A percentile compares a stretch with the other conserved stretches of the same genome.
phyloP scores from a whole-genome alignment of 2,797 vertebrate species.

The Sebastolobus alascanus region DNA sequence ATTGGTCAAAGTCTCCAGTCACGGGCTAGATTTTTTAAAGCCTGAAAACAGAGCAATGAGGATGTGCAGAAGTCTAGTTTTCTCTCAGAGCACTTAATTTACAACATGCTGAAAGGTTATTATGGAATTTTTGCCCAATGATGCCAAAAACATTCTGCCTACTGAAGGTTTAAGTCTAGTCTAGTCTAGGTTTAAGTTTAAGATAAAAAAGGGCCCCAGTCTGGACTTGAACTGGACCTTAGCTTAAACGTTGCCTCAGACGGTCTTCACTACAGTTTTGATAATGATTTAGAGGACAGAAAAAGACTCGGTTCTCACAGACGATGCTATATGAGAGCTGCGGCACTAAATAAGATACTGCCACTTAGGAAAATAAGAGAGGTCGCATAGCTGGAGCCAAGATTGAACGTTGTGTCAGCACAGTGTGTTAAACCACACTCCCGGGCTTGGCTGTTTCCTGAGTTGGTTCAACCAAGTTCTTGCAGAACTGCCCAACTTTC shows the following conservation, averaged over 20 bases:
- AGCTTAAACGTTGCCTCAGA: constrained; percentile 10
- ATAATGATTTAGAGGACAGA: constrained; percentile 50
- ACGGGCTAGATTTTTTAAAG: too few relatives aligned
- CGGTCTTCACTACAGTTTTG: constrained; percentile 18
- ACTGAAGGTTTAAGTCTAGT: not conserved
- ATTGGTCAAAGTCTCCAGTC: too few relatives aligned
- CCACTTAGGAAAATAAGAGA: constrained; percentile 80
- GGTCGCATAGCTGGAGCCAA: constrained; percentile 79
- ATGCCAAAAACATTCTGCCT: too few relatives aligned
- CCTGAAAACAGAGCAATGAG: too few relatives aligned
- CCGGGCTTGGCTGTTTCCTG: constrained; percentile 82
- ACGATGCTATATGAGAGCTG: constrained; percentile 61
- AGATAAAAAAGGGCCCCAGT: not conserved
- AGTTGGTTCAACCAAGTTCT: constrained; percentile 51
- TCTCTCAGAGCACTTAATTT: too few relatives aligned
- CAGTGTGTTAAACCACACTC: constrained; percentile 86
- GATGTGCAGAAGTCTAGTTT: too few relatives aligned
- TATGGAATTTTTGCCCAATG: too few relatives aligned
- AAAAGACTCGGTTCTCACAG: constrained; percentile 34
- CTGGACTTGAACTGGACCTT: not conserved
- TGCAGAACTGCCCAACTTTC: constrained; percentile 41
- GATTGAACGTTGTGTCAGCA: constrained; percentile 85
- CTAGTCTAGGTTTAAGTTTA: too few relatives aligned
- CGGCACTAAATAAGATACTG: constrained; percentile 69
- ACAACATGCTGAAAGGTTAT: too few relatives aligned